Base-by-base conservation (phyloP, 37 sponge, comb jelly and placozoan species). In the Chondrosia reniformis region DNA sequence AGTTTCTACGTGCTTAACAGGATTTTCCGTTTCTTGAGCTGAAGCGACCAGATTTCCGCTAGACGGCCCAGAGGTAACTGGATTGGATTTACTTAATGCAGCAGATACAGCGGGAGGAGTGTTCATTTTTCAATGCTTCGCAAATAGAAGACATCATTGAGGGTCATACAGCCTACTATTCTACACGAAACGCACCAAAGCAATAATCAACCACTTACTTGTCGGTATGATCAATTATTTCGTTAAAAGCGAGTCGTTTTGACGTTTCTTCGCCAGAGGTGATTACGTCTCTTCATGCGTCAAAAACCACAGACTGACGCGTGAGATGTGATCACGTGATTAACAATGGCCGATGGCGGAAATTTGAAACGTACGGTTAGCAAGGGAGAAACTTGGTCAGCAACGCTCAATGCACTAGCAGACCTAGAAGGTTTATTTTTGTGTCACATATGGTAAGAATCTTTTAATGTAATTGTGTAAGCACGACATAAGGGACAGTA, bases 261-360 rank as follows among this genome's bases (percentile, higher is more conserved):
- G 44, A 43, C 72, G 72, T 69, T 44, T 59, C 22, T 6, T 59
- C 17, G 7, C 7, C 61, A 25, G 28, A 25, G 9, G 28, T 13
- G 7, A 25, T 8, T 40, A 69, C 41, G 9, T 56, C 58, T 56
- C 27, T 24, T 28, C 17, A 21, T 69, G 72, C 72, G 72, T 69
- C 72, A 69, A 34, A 13, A 64, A 69, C 72, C 72, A 69, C 72
- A 69, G 41, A 69, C n/a, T 69, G 72, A 69, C 72, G 66, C 32
- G 66, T 64, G 66, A 36, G 34, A 17, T 13, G n/a, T 41, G 5
- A 40, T 69, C 72, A 69, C 72, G 72, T 69, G 72, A 40, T 21
- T 9, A 69, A 69, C 5, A 39, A 40, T 40, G 72, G 41, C 42
- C 41, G 41, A 10, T 25, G 39, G 39, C 43, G 43, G 42, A 69